Conservation (phyloP, 2,113 vertebrate genomes). For the Polypterus bichir region DNA sequence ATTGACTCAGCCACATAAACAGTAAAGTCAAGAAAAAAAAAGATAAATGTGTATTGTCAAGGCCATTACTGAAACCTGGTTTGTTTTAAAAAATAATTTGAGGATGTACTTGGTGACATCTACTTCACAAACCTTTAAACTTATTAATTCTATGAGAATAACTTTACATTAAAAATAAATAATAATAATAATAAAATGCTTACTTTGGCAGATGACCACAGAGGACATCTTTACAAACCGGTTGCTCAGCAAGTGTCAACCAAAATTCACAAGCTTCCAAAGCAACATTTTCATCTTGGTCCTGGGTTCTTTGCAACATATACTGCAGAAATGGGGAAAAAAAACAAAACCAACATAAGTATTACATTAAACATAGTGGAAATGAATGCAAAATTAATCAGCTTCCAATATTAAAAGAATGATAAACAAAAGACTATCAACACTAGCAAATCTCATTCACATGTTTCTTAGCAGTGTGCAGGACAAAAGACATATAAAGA, state of each 20-base stretch:
- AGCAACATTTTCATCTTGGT: constrained; percentile 93
- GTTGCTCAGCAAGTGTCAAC: constrained; percentile 89
- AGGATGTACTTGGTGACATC: not conserved
- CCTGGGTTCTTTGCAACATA: constrained; percentile 89
- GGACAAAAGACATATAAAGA: no score
- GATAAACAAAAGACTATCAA: no score
- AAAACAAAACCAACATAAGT: no score
- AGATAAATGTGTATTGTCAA: not conserved
- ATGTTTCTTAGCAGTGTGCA: no score
- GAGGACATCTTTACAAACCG: constrained; percentile 90
- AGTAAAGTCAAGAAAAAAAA: not conserved
- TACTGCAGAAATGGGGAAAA: constrained; percentile 49
- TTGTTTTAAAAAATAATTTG: not conserved
- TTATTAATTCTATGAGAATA: not conserved
- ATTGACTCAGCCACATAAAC: no score
- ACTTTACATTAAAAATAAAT: not conserved
- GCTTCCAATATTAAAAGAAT: no score
- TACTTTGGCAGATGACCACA: constrained; percentile 81
- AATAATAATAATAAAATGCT: constrained; percentile 28
- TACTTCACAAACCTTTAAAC: not conserved
- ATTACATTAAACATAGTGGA: no score
- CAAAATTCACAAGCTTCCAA: constrained; percentile 97
- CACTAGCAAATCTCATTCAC: no score
- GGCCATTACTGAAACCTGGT: no score
- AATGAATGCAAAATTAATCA: no score